Base-by-base conservation (phyloP, 2,888 invertebrate genomes). In the Plagodis pulveraria region DNA sequence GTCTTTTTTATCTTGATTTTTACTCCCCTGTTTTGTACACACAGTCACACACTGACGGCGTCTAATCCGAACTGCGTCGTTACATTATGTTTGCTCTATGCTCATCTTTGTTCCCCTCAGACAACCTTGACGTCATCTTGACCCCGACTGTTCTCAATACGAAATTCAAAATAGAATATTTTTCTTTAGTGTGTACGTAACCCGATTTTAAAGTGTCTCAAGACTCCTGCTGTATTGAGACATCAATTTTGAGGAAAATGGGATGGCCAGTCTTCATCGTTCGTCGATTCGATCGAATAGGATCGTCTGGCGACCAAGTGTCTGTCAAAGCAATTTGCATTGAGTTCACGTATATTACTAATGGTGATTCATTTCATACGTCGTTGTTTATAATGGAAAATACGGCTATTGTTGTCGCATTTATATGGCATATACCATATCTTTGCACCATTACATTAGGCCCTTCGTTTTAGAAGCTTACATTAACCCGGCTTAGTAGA, bases 61-160 rank as follows among this genome's bases (percentile, higher is more conserved):
- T 63, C 56, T 66, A 67, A 71, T 67, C 66, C 67, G 64, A 68
- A 72, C 64, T 69, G 62, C 70, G 65, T 65, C 63, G 59, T 62
- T 70, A 69, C 59, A 67, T 69, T 60, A 63, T 48, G 65, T 69
- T 69, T 69, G 63, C 62, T 66, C 65, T 55, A 66, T 66, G 65
- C 65, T 62, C 66, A 69, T 67, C 72, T 69, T 68, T 70, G 69
- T 74, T 66, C 70, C 66, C 52, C 65, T 60, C 69, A 71, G 71
- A 71, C 71, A 72, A 63, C 74, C 76, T 78, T 78, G 80, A 76
- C 73, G 74, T 74, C 72, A 71, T 76, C 74, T 74, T 73, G 73
- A 72, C 72, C 75, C 75, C 67, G 70, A 70, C 72, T 70, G 72
- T 69, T 69, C 72, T 75, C 71, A 71, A 77, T 77, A 73, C 62